Evolutionary conservation across 2,888 invertebrate genomes (phyloP), one percentile per base, ranked within the genome.

Genomic region (Thumatha senex): DNA sequence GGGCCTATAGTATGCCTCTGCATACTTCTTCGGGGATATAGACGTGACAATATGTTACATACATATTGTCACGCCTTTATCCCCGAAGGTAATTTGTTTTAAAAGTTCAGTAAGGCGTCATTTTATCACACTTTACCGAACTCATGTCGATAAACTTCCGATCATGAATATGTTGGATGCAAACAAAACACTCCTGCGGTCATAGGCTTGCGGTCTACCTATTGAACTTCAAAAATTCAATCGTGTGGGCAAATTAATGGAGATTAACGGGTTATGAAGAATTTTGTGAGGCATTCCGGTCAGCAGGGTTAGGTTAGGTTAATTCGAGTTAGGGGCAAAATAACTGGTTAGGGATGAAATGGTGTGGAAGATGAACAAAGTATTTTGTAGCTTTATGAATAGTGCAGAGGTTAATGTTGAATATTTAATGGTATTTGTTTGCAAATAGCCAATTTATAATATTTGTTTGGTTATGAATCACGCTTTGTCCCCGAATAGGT

Each of bases 141-240:
- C 54, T 46, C 60, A 54, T 63, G 65, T 70, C 71, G 63, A 70
- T 70, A 63, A 56, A 49, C 52, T 51, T 56, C 57, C 59, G 60
- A 57, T 61, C 61, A 66, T 70, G 64, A 67, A 66, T 67, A 63
- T 52, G 61, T 55, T 39, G 58, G 44, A 51, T 51, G 46, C 47
- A 64, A 53, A 60, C 56, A 52, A 69, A 62, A 56, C 53, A 51
- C 47, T 55, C 56, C 44, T 48, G 50, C 49, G 38, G 33, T 46
- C 51, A 18, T 35, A n/a, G 36, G 46, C 40, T 40, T 51, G 46
- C 40, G 33, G 11, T 12, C 12, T 12, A 44, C 47, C 55, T 51
- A 40, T 42, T 54, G 46, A 24, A 24, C 18, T 24, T n/a, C n/a
- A n/a, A n/a, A n/a, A n/a, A n/a, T n/a, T n/a, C n/a, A n/a, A n/a